Evolutionary conservation across 2,113 vertebrate genomes (phyloP).

Genomic region (Xenotilapia longispinis): DNA sequence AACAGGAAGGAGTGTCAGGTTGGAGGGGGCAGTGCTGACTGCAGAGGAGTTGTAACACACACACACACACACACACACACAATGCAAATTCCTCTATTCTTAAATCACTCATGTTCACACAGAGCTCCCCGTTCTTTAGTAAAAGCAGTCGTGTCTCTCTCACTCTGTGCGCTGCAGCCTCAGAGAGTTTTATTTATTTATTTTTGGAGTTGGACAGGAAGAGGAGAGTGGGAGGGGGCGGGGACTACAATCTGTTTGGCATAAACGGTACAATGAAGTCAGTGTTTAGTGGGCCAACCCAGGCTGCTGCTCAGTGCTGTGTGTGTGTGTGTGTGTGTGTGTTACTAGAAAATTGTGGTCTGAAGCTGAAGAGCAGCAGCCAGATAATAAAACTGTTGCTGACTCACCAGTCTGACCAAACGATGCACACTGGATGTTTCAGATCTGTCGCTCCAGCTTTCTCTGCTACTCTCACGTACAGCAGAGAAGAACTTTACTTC

Average conservation of each 20-base stretch:
- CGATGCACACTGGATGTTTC: neutral
- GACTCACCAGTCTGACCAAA: conserved; percentile 17
- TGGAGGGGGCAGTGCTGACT: neutral
- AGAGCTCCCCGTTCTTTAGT: conserved; percentile 15
- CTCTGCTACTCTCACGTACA: neutral
- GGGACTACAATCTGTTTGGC: conserved; percentile 65
- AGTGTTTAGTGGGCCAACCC: conserved; percentile 57
- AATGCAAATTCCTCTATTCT: neutral
- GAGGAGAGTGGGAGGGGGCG: conserved; percentile 1
- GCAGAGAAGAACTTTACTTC: neutral
- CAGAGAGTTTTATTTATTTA: conserved; percentile 11
- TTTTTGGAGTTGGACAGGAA: conserved; percentile 42
- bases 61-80: neutral
- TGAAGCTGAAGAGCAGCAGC: neutral
- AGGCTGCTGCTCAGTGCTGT: neutral
- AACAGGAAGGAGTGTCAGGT: neutral
- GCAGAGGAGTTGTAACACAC: neutral
- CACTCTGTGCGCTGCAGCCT: neutral
- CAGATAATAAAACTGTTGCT: conserved; percentile 32
- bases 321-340: neutral
- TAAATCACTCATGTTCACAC: neutral
- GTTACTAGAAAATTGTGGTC: neutral
- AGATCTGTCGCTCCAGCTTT: neutral
- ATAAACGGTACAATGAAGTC: conserved; percentile 67
- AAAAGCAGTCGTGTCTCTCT: neutral